These are phyloP conservation scores for Oceanodroma leucorhoa DNA, from an alignment of 2,797 vertebrate species.

Conservation along the genomic window DNA sequence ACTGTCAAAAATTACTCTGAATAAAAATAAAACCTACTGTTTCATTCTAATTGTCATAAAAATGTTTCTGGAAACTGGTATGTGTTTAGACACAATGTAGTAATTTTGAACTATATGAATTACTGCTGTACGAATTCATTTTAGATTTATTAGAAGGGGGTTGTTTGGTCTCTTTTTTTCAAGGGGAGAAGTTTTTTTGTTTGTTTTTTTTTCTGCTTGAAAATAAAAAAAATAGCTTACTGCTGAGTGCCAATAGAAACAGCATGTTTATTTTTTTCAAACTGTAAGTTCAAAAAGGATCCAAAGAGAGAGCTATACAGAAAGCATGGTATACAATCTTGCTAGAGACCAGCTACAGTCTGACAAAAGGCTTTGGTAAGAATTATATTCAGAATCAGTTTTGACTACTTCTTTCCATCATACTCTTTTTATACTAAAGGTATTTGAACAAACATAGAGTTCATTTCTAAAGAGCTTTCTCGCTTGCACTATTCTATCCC, in stretches of 20 bases:
- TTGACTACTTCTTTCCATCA: not conserved
- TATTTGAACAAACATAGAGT: not conserved
- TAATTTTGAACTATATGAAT: not conserved
- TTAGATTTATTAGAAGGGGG: not conserved
- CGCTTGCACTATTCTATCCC: not conserved
- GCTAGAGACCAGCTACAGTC: not conserved
- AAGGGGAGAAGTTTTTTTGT: accelerated
- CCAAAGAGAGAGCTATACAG: not conserved
- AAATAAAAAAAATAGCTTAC: not conserved
- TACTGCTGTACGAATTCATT: not conserved
- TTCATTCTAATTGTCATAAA: not conserved
- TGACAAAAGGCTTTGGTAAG: not conserved
- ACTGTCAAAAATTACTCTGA: not conserved
- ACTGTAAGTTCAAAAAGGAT: not conserved
- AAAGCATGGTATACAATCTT: not conserved
- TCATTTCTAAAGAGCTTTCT: not conserved
- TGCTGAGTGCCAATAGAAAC: not conserved
- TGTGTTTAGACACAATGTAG: not conserved
- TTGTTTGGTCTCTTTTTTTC: not conserved
- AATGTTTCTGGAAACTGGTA: not conserved
- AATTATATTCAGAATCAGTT: not conserved
- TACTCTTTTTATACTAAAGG: not conserved
- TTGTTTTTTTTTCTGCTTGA: not conserved
- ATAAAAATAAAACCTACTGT: not conserved
- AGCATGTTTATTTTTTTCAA: not conserved